Base-by-base conservation (phyloP, 1,140 invertebrate genomes). In the Homalodisca vitripennis region DNA sequence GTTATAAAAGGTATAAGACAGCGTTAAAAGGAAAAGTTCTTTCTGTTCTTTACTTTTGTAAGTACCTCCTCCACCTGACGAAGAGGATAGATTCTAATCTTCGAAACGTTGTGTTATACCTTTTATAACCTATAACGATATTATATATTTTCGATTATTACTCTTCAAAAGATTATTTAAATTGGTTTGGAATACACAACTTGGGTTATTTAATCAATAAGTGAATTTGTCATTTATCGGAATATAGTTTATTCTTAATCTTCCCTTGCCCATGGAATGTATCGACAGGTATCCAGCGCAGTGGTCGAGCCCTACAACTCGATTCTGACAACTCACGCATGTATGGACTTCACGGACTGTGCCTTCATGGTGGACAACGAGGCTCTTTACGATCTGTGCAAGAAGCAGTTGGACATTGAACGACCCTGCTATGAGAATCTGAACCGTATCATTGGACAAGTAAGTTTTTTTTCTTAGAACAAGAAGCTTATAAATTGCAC, bases 361-460 rank as follows among this genome's bases (percentile, higher is more conserved):
- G 87, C 89, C 3, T 93, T 93, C 75, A 91, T 92, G 84, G 88
- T 93, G 17, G 91, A 93, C 81, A 90, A 93, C 76, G 92, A 94
- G 76, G 92, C 92, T 60, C 92, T 95, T 70, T 89, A 89, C 75
- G 87, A 90, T 72, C 88, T 90, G 73, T 90, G 88, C 74, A 78
- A 82, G 2, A 76, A 84, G 22, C 87, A 87, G 51, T 75, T 88
- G 41, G 82, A 81, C 78, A 85, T 88, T 48, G 84, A 85, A 27
- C 73, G 86, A 14, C 85, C 85, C 0, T 83, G 82, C 1, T 86
- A 86, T 72, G 85, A 82, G n/a, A 86, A 85, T 74, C 74, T 87
- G 51, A 85, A 86, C 73, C 75, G 84, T 30, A 74, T 85, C 26
- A 85, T 86, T 66, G 84, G 84, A 12, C 85, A 86, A 75, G 82